Conservation (phyloP, 1,140 invertebrate species). For the Asobara japonica region DNA sequence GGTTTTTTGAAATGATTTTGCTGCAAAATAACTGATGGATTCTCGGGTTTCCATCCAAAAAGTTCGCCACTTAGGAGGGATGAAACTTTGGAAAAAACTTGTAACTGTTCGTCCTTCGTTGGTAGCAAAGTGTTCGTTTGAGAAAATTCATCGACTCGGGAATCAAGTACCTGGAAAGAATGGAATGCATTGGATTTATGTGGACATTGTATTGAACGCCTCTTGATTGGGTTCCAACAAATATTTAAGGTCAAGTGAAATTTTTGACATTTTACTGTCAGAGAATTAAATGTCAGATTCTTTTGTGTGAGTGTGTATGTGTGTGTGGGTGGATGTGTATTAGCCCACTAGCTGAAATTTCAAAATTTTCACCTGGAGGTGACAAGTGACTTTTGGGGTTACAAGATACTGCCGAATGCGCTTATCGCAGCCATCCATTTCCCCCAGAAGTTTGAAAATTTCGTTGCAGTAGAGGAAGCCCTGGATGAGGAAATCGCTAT, state of each 20-base stretch:
- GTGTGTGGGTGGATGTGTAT: no score
- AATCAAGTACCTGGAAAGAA: slow-evolving; percentile 44
- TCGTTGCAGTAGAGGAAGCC: slow-evolving; percentile 44
- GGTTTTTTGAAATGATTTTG: slow-evolving; percentile 47
- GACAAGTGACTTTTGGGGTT: slow-evolving; percentile 41
- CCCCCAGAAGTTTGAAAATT: slow-evolving; percentile 39
- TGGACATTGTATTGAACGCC: no score
- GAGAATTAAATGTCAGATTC: no score
- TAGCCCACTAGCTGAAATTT: no score
- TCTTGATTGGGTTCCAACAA: no score
- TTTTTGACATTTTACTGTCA: no score
- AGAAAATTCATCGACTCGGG: slow-evolving; percentile 41
- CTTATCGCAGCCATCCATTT: slow-evolving; percentile 45
- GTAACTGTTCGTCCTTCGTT: slow-evolving; percentile 20
- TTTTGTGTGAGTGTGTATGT: no score
- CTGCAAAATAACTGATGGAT: slow-evolving; percentile 38
- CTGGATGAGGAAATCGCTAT: slow-evolving; percentile 37
- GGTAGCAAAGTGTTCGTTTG: slow-evolving; percentile 36
- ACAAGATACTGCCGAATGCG: slow-evolving; percentile 50
- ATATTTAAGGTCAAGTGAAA: no score
- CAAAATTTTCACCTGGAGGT: no score
- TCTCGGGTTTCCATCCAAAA: slow-evolving; percentile 40
- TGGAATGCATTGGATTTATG: no score
- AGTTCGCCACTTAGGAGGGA: slow-evolving; percentile 51
- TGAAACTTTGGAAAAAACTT: slow-evolving; percentile 39